Conservation (phyloP, 2,888 invertebrate species). For the Tenthredo livida region DNA sequence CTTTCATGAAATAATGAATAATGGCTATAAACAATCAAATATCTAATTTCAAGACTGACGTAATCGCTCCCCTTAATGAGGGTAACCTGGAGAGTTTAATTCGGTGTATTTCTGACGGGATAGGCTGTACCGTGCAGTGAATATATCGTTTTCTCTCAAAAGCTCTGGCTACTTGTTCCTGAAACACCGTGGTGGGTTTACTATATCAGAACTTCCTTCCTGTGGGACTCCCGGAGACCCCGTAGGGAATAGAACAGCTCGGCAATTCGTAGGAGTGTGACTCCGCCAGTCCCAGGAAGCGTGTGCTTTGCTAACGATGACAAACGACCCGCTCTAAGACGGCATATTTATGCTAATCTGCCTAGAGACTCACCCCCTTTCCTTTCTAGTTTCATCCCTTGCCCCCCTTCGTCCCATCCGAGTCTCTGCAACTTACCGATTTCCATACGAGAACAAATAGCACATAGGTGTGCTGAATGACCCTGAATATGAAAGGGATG, state of each 20-base stretch:
- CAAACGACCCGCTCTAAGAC: slow-evolving; percentile 77
- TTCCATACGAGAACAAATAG: slow-evolving; percentile 51
- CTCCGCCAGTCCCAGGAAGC: slow-evolving; percentile 77
- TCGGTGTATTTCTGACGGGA: slow-evolving; percentile 7
- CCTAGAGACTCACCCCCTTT: slow-evolving; percentile 40
- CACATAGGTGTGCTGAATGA: slow-evolving; percentile 22
- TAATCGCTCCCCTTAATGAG: neutral
- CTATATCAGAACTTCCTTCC: slow-evolving; percentile 75
- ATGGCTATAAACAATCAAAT: neutral
- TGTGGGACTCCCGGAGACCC: slow-evolving; percentile 66
- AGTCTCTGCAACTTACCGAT: slow-evolving; percentile 31
- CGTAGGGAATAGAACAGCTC: slow-evolving; percentile 72
- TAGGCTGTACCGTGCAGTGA: slow-evolving; percentile 12
- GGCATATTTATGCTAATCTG: slow-evolving; percentile 78
- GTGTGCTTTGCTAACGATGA: slow-evolving; percentile 78
- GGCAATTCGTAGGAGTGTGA: slow-evolving; percentile 73
- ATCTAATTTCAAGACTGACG: neutral
- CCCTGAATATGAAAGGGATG: slow-evolving; percentile 28
- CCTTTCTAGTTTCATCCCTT: slow-evolving; percentile 10
- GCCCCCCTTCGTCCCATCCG: slow-evolving; percentile 1
- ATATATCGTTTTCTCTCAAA: slow-evolving; percentile 34
- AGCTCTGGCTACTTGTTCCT: slow-evolving; percentile 58
- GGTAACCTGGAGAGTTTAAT: slow-evolving; percentile 20
- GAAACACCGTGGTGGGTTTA: slow-evolving; percentile 60
- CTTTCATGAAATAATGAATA: neutral